A percentile compares a stretch with the other conserved stretches of the same genome.
phyloP scores from a whole-genome alignment of 2,797 vertebrate species.

The Trematomus bernacchii region DNA sequence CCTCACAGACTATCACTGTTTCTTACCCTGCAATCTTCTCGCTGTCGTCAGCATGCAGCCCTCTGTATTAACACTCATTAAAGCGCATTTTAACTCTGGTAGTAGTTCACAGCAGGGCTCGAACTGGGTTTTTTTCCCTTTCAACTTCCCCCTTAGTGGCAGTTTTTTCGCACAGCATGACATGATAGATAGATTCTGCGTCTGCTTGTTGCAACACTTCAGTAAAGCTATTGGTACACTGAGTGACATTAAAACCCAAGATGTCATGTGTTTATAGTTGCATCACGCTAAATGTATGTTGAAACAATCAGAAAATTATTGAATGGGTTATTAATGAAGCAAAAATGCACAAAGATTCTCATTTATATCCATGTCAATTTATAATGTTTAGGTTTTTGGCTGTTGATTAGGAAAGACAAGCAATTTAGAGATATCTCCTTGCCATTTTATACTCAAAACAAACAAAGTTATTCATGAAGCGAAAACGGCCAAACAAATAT shows the following conservation, averaged over 20 bases:
- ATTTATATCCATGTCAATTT: background rate
- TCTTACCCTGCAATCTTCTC: conserved; percentile 45
- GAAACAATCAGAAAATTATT: background rate
- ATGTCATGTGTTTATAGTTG: background rate
- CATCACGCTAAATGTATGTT: background rate
- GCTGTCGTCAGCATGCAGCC: conserved; percentile 39
- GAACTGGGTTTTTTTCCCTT: conserved; percentile 33
- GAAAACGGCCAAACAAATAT: background rate
- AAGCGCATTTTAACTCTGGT: conserved; percentile 18
- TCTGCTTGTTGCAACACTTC: conserved; percentile 14
- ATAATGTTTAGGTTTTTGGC: background rate
- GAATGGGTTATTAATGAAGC: background rate
- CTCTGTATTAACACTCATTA: conserved; percentile 51
- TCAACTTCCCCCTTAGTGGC: conserved; percentile 17
- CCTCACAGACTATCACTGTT: conserved; percentile 34
- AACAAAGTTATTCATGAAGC: background rate
- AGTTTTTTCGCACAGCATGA: background rate
- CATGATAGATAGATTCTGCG: background rate
- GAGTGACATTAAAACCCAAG: background rate
- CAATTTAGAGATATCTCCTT: background rate
- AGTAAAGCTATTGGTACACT: background rate
- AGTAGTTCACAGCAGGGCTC: background rate
- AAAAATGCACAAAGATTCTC: too few species aligned
- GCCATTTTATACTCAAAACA: background rate
- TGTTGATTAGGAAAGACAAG: fast-evolving